Percentiles rank a stretch among this genome's conserved stretches.
These are phyloP conservation scores for human DNA, from an alignment of 2,113 vertebrate species.

Conservation along the genomic window GRCh38 chr7:114802501-114803000, in stretches of 20 bases:
- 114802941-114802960: slow-evolving; percentile 83
- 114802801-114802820: slow-evolving; percentile 85
- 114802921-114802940: slow-evolving; percentile 80
- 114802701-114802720: slow-evolving; percentile 74
- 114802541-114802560: slow-evolving; percentile 40
- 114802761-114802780: slow-evolving; percentile 82
- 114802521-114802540: background rate
- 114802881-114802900: slow-evolving; percentile 71
- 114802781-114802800: slow-evolving; percentile 82
- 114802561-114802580: slow-evolving; percentile 6
- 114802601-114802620: background rate
- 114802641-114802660: slow-evolving; percentile 29
- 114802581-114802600: slow-evolving; percentile 28
- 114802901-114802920: slow-evolving; percentile 82
- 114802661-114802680: slow-evolving; percentile 56
- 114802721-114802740: slow-evolving; percentile 76
- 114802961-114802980: slow-evolving; percentile 84
- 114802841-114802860: slow-evolving; percentile 83
- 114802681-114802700: slow-evolving; percentile 57
- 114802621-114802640: slow-evolving; percentile 37
- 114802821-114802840: slow-evolving; percentile 78
- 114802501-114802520: slow-evolving; percentile 39
- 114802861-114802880: slow-evolving; percentile 73
- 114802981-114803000: slow-evolving; percentile 85
- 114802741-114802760: slow-evolving; percentile 79